phyloP scores from a whole-genome alignment of 2,888 invertebrate genomes.

The Phaonia tiefii region DNA sequence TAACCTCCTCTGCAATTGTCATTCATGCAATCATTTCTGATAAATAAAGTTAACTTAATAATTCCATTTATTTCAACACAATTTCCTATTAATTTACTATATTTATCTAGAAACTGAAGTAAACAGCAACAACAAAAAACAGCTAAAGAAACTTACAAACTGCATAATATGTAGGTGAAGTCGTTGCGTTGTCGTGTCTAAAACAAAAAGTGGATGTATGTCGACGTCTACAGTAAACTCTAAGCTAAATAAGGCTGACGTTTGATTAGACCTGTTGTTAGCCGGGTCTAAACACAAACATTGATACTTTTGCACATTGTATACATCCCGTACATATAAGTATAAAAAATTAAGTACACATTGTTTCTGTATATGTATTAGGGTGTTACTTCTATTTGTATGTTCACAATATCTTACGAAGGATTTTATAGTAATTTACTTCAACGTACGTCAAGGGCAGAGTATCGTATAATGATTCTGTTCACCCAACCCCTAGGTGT shows the following conservation, averaged over 20 bases:
- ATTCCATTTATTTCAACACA: no score
- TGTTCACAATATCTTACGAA: no score
- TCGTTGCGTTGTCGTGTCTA: slow-evolving; percentile 35
- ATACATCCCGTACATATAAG: background rate
- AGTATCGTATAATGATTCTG: no score
- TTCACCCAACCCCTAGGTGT: no score
- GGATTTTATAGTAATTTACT: no score
- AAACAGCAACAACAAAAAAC: slow-evolving; percentile 8
- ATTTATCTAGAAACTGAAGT: slow-evolving; percentile 21
- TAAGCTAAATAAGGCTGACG: slow-evolving; percentile 55
- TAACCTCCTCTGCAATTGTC: no score
- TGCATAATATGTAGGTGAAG: slow-evolving; percentile 65
- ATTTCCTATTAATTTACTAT: slow-evolving; percentile 2
- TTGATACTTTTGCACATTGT: background rate
- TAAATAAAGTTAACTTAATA: no score
- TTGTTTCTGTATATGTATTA: background rate
- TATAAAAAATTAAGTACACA: background rate
- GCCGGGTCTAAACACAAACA: slow-evolving; percentile 22
- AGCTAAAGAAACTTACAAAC: slow-evolving; percentile 27
- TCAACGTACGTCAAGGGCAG: no score
- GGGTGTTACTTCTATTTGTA: no score
- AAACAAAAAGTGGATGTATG: slow-evolving; percentile 50
- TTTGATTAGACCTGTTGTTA: slow-evolving; percentile 51
- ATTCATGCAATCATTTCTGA: no score
- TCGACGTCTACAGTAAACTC: slow-evolving; percentile 46